phyloP scores from a whole-genome alignment of 2,888 invertebrate genomes.

The Drosophila basisetae region DNA sequence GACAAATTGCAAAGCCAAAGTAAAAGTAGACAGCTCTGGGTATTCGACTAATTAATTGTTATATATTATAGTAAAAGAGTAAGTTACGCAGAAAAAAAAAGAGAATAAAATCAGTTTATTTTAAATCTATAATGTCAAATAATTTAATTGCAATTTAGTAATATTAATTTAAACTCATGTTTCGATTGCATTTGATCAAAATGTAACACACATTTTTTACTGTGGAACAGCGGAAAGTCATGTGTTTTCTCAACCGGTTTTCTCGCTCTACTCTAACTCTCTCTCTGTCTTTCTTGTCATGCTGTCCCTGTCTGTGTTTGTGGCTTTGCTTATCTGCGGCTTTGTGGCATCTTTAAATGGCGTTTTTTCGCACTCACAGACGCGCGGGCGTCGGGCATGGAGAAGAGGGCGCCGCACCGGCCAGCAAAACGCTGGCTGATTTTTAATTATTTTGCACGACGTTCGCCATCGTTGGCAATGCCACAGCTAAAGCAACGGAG shows the following conservation, averaged over 20 bases:
- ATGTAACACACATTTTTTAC: background rate
- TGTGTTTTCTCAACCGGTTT: slow-evolving; percentile 76
- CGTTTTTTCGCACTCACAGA: slow-evolving; percentile 79
- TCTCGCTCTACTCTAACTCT: background rate
- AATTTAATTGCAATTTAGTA: background rate
- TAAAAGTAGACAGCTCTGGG: background rate
- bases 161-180: background rate
- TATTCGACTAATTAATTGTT: background rate
- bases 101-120: background rate
- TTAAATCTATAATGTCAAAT: background rate
- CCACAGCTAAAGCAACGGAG: slow-evolving; percentile 4
- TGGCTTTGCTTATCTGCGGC: slow-evolving; percentile 75
- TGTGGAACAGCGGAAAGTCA: background rate
- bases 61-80: background rate
- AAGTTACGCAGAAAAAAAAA: background rate
- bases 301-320: slow-evolving; percentile 11
- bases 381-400: slow-evolving; percentile 53
- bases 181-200: background rate
- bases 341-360: slow-evolving; percentile 81
- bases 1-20: background rate
- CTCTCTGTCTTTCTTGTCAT: background rate
- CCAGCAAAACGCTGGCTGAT: slow-evolving; percentile 66
- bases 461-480: slow-evolving; percentile 64
- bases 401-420: background rate
- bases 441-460: slow-evolving; percentile 77